A percentile compares a stretch with the other conserved stretches of the same genome.
phyloP scores from a whole-genome alignment of 2,113 vertebrate genomes.

The Sorex fumeus region DNA sequence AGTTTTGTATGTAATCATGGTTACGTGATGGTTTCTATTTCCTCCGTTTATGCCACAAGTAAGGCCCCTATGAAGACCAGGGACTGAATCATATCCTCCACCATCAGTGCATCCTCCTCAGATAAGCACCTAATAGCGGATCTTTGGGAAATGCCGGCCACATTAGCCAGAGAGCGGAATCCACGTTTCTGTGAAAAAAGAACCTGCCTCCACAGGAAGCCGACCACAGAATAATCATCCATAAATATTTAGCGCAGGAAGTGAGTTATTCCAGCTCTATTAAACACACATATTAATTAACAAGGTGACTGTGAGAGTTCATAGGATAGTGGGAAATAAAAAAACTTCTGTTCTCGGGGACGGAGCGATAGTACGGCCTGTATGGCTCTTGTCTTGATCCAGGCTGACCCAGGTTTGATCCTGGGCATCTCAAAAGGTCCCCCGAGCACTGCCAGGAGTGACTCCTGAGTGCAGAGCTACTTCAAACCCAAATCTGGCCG shows the following conservation, averaged over 20 bases:
- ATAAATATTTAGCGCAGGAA: slow-evolving; percentile 8
- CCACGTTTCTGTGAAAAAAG: slow-evolving; percentile 9
- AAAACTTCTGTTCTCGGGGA: neutral
- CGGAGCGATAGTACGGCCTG: too few relatives aligned
- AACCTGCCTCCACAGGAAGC: slow-evolving; percentile 4
- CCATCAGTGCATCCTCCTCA: neutral
- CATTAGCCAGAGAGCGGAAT: neutral
- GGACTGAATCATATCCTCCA: neutral
- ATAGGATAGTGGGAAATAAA: neutral
- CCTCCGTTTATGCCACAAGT: neutral
- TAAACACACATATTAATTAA: neutral
- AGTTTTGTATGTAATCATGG: neutral
- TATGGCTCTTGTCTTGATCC: too few relatives aligned
- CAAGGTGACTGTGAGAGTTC: neutral
- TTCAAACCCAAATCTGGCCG: too few relatives aligned
- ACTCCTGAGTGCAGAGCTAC: too few relatives aligned
- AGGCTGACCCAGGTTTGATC: too few relatives aligned
- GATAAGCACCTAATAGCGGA: neutral
- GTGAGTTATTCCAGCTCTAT: neutral
- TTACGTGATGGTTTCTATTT: neutral
- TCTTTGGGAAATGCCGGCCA: slow-evolving; percentile 32
- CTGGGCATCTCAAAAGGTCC: too few relatives aligned
- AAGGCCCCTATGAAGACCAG: neutral
- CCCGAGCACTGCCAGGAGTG: too few relatives aligned
- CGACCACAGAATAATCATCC: neutral